phyloP scores from a whole-genome alignment of 1,140 invertebrate genomes.

The Eupristina koningsbergeri region DNA sequence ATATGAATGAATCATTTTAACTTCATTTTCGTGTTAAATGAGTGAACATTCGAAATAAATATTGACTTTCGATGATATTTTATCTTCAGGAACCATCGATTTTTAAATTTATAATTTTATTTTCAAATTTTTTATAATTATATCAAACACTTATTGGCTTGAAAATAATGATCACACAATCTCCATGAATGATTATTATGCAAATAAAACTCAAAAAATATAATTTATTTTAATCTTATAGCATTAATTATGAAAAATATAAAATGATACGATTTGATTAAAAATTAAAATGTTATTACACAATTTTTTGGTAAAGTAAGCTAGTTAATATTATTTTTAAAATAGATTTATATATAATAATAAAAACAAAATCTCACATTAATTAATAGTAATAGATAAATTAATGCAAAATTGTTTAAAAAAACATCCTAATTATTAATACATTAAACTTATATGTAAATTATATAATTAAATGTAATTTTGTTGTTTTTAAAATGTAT shows the following conservation, averaged over 20 bases:
- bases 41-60: too few species aligned
- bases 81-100: too few species aligned
- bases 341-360: too few species aligned
- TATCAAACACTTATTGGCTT: too few species aligned
- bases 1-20: neutral
- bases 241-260: neutral
- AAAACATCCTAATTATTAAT: neutral
- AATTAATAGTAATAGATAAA: neutral
- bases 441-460: neutral
- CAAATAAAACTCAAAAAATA: neutral
- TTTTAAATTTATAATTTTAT: too few species aligned
- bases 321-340: too few species aligned
- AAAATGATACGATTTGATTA: neutral
- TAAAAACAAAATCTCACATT: slow-evolving; percentile 19
- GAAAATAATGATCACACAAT: too few species aligned
- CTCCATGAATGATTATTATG: neutral
- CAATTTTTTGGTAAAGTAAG: too few species aligned
- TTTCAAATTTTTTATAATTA: too few species aligned
- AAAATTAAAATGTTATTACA: neutral
- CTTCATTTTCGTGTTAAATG: too few species aligned
- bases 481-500: neutral
- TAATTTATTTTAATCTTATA: neutral
- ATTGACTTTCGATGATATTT: too few species aligned
- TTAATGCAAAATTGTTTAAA: neutral
- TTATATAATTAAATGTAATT: neutral